Conservation (phyloP, 2,113 vertebrate genomes). For the Hippocampus mohnikei region DNA sequence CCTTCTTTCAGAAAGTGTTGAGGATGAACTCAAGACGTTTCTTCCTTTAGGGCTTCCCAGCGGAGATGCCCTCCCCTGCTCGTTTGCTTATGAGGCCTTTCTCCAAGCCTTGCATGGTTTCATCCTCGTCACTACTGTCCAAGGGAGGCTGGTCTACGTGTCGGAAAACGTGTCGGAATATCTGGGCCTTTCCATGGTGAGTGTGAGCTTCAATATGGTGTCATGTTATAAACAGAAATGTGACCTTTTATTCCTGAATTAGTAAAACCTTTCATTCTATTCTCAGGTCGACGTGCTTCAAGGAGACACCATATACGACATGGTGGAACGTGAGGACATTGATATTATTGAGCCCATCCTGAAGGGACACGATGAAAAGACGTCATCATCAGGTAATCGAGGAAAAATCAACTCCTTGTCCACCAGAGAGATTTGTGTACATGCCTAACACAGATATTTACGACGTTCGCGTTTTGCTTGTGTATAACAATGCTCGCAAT, state of each 20-base stretch:
- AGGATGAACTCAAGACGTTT: slow-evolving; percentile 12
- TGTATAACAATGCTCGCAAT: too few relatives aligned
- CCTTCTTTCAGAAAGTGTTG: not conserved
- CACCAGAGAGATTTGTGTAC: not conserved
- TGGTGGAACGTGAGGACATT: slow-evolving; percentile 57
- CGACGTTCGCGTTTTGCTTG: too few relatives aligned
- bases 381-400: slow-evolving; percentile 49
- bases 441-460: not conserved
- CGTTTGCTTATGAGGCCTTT: slow-evolving; percentile 60
- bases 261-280: not conserved
- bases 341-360: slow-evolving; percentile 48
- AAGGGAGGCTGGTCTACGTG: slow-evolving; percentile 76
- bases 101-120: slow-evolving; percentile 78
- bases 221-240: not conserved
- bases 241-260: not conserved
- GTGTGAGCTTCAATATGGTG: slow-evolving; percentile 12
- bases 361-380: slow-evolving; percentile 18
- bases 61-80: slow-evolving; percentile 1
- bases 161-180: slow-evolving; percentile 79
- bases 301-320: slow-evolving; percentile 65
- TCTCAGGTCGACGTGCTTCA: slow-evolving; percentile 71
- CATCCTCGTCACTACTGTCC: slow-evolving; percentile 67
- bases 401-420: not conserved
- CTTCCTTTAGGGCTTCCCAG: slow-evolving; percentile 37
- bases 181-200: slow-evolving; percentile 80